Evolutionary conservation across 2,797 vertebrate genomes (phyloP), one percentile per base, ranked within the genome.

Genomic region (Spatula versicolor): DNA sequence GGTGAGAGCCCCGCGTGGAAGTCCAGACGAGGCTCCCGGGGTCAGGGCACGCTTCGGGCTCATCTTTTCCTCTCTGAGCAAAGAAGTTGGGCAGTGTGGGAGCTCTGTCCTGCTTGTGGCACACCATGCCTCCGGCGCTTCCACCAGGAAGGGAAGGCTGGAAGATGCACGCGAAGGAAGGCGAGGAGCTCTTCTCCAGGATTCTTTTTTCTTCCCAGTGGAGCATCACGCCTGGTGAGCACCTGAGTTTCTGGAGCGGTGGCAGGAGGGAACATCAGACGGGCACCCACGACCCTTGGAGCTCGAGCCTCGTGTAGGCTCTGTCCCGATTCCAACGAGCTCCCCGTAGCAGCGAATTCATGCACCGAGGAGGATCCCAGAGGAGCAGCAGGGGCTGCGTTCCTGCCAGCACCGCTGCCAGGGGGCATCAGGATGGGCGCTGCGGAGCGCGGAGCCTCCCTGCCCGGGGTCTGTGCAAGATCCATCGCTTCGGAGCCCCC

Each of bases 271-370:
- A 26, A 52, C 13, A 26, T 52, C 50, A 9, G 50, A 12, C 2
- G 30, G 30, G 31, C 19, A 13, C 55, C 55, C 55, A n/a, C 55
- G 1, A 22, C 19, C 55, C 55, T 58, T n/a, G 18, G 1, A 73
- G 59, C 81, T 86, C 7, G 0, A 26, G 41, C 75, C 45, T 64
- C 2, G 0, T 28, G 6, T 13, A 3, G 14, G n/a, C 78, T 31
- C 31, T 13, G 7, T 6, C 55, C 17, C 4, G 1, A 3, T 22
- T 33, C 66, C 78, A n/a, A 0, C 39, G 3, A 8, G 17, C 45
- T 39, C 26, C 31, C 46, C 1, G 0, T 2, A 4, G 83, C 15
- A 1, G 45, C 14, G 52, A 25, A 22, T 37, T 11, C 0, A 0
- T 2, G 31, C 20, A 1, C 46, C 22, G 6, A 14, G 58, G 54